A percentile compares a stretch with the other conserved stretches of the same genome.
These are phyloP conservation scores for Sarcophaga subvicina DNA, from an alignment of 2,888 invertebrate species.

Conservation along the genomic window DNA sequence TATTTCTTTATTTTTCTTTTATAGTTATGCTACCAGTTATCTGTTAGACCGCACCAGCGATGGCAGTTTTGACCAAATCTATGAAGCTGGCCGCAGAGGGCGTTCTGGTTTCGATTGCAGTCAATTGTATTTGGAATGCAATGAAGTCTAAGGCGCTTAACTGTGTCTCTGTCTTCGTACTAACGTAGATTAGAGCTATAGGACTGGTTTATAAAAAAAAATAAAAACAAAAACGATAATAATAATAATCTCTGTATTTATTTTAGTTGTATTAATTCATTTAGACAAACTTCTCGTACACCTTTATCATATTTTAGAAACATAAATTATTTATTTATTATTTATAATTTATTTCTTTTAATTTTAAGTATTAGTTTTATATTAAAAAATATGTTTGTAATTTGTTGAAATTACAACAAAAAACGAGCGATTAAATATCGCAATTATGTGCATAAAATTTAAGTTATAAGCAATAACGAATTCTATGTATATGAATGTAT, in stretches of 20 bases:
- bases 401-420: conserved; percentile 21
- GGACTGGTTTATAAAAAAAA: conserved; percentile 50
- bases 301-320: conserved; percentile 33
- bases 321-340: conserved; percentile 58
- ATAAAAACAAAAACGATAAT: background rate
- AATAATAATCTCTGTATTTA: conserved; percentile 46
- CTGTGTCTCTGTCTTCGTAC: conserved; percentile 6
- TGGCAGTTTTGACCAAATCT: conserved; percentile 89
- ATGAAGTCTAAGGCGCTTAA: conserved; percentile 87
- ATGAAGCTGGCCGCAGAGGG: conserved; percentile 93
- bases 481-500: background rate
- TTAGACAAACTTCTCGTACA: background rate
- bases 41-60: conserved; percentile 89
- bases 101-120: conserved; percentile 93
- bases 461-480: conserved; percentile 31
- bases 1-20: background rate
- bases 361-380: conserved; percentile 48
- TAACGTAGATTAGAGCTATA: conserved; percentile 43
- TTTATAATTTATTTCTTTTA: conserved; percentile 48
- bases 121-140: conserved; percentile 92
- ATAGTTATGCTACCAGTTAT: conserved; percentile 93
- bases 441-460: conserved; percentile 26
- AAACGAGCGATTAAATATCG: background rate
- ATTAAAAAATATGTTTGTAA: conserved; percentile 33
- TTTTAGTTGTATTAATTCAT: conserved; percentile 46